Evolutionary conservation across 2,888 invertebrate genomes (phyloP), one percentile per base, ranked within the genome.

Genomic region (Yponomeuta cagnagella): DNA sequence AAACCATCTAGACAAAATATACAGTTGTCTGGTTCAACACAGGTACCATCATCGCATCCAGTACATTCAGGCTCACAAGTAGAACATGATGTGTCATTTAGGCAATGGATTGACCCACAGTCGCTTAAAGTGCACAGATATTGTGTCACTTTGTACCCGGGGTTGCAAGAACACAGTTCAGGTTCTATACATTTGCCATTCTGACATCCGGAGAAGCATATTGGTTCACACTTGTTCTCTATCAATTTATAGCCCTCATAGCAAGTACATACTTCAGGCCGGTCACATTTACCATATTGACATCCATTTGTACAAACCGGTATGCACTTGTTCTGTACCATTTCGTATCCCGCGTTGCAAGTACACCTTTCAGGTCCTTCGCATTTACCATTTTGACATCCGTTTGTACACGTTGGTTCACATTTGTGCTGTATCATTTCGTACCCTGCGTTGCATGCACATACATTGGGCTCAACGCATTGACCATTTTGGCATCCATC

Each of bases 321-420:
- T 23, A 72, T 63, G 68, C 79, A 79, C 0, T 64, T 71, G 2
- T 72, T 72, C 9, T 68, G 33, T 8, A 30, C 2, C 0, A 30
- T 5, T 30, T 52, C 52, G 65, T 68, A 73, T 12, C 74, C 75
- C 2, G 64, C 68, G n/a, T 73, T 70, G 52, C 75, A 75, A 4
- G 48, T 58, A 64, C 74, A 71, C 3, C 80, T 78, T 73, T 88
- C 82, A 1, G 77, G 80, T 2, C 72, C 73, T 23, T 72, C 72
- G 70, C 79, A 80, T 52, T 70, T 72, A 10, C 77, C 78, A 73
- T 78, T 78, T 9, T 67, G 63, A 68, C 78, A 79, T 15, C 63
- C 9, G 69, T 70, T 15, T 6, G 67, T 30, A 23, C 69, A 70
- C 3, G 64, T 31, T 33, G 68, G 68, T 33, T 15, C 31, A 31